Evolutionary conservation across 2,888 invertebrate genomes (phyloP), one percentile per base, ranked within the genome.

Genomic region (Mimumesa dahlbomi): DNA sequence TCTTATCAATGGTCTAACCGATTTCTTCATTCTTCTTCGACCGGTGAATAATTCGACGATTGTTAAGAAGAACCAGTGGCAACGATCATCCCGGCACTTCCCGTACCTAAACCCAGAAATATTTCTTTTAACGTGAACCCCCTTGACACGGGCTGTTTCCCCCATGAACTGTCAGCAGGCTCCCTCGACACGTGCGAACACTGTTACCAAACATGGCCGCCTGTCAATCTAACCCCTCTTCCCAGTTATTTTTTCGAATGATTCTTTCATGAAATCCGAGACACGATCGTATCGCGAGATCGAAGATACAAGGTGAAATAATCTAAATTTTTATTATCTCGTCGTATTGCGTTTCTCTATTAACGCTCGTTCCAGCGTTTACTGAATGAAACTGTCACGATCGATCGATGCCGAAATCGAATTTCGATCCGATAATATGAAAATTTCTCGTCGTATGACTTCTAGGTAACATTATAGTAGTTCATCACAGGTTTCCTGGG

Each of bases 201-300:
- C 67, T 70, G 70, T 71, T 64, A 73, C 72, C 73, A 69, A 83
- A 81, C 81, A 83, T 82, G 79, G 81, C 78, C 49, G 77, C 76
- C 65, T 64, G 61, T 68, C 66, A 68, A 75, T 70, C 48, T 61
- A 66, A 49, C 59, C 65, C 31, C 50, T 25, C 25, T 7, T 25
- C 25, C 7, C 25, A 7, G 25, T 25, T 25, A 9, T 18, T 3
- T 7, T 25, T 36, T 3, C 38, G n/a, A n/a, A 0, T 4, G 7
- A 22, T 18, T 13, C 7, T 13, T 56, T 16, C 25, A 25, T 3
- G 25, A 7, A 25, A 25, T 5, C 25, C 25, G 25, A n/a, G n/a
- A 25, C 25, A 7, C 3, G 25, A 25, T 25, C 25, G 4, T 7
- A 25, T 25, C 25, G 3, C 25, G 7, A 25, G 25, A 25, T 25